A percentile compares a stretch with the other conserved stretches of the same genome.
Conservation (phyloP, 2,113 vertebrate species). For the Oncorhynchus tshawytscha region DNA sequence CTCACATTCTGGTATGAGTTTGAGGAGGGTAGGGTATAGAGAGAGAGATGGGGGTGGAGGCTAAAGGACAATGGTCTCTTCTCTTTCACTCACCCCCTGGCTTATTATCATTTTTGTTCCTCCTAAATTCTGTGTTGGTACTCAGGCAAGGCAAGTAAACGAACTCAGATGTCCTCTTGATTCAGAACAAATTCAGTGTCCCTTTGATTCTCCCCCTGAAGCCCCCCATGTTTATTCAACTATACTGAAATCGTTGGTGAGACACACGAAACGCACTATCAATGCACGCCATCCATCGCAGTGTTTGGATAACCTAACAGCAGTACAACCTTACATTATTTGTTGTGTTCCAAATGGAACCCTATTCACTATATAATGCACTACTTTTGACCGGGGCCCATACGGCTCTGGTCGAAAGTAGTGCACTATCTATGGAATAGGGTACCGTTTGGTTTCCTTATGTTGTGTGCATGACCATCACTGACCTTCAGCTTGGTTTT, state of each 20-base stretch:
- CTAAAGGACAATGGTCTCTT: constrained; percentile 23
- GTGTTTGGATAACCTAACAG: constrained; percentile 17
- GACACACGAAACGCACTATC: not conserved
- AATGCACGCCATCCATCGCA: not conserved
- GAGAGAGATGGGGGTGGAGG: not conserved
- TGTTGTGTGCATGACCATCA: constrained; percentile 15
- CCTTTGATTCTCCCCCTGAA: constrained; percentile 5
- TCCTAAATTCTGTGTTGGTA: not conserved
- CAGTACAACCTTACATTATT: not conserved
- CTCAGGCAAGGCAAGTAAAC: constrained; percentile 2
- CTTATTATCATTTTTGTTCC: not conserved
- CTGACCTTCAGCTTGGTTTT: not conserved
- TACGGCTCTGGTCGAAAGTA: no score
- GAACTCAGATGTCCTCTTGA: constrained; percentile 12
- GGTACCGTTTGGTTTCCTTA: no score
- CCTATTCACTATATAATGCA: no score
- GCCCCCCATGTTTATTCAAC: constrained; percentile 18
- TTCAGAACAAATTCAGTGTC: constrained; percentile 17
- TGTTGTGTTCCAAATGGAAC: no score
- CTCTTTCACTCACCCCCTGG: constrained; percentile 14
- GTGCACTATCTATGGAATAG: no score
- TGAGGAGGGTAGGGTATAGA: constrained; percentile 13
- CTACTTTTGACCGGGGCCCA: no score
- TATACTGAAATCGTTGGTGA: constrained; percentile 14
- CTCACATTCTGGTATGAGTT: constrained; percentile 16